phyloP scores from a whole-genome alignment of 2,888 invertebrate species.

The Nebria salina region DNA sequence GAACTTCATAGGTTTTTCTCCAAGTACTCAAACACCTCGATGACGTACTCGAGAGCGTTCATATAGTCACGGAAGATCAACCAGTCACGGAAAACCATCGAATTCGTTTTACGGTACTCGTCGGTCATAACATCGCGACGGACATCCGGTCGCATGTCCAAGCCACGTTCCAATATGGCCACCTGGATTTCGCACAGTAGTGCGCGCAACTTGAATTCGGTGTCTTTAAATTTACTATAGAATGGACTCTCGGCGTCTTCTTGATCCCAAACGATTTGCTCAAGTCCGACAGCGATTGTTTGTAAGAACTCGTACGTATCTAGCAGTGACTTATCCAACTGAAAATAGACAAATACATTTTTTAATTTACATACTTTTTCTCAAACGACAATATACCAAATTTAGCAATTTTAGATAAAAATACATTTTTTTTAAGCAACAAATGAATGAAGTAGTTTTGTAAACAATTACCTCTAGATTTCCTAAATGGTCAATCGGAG shows the following conservation, averaged over 20 bases:
- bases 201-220: conserved; percentile 70
- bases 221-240: conserved; percentile 66
- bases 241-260: conserved; percentile 64
- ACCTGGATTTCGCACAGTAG: conserved; percentile 77
- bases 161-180: conserved; percentile 65
- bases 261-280: conserved; percentile 72
- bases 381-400: background rate
- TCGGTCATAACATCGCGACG: conserved; percentile 62
- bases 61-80: conserved; percentile 72
- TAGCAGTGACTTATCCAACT: conserved; percentile 67
- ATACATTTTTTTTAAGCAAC: background rate
- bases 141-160: conserved; percentile 64
- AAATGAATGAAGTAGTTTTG: background rate
- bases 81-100: conserved; percentile 68
- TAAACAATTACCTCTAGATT: conserved; percentile 61
- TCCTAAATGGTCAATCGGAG: conserved; percentile 60
- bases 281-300: conserved; percentile 75
- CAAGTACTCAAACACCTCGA: conserved; percentile 64
- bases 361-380: too few species aligned
- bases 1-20: conserved; percentile 51
- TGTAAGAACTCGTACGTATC: conserved; percentile 75
- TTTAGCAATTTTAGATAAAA: background rate
- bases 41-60: conserved; percentile 69
- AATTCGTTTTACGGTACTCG: conserved; percentile 60
- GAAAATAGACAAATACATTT: conserved; percentile 52